These are phyloP conservation scores for Eurytemora carolleeae DNA, from an alignment of 1,140 invertebrate genomes.

Conservation along the genomic window DNA sequence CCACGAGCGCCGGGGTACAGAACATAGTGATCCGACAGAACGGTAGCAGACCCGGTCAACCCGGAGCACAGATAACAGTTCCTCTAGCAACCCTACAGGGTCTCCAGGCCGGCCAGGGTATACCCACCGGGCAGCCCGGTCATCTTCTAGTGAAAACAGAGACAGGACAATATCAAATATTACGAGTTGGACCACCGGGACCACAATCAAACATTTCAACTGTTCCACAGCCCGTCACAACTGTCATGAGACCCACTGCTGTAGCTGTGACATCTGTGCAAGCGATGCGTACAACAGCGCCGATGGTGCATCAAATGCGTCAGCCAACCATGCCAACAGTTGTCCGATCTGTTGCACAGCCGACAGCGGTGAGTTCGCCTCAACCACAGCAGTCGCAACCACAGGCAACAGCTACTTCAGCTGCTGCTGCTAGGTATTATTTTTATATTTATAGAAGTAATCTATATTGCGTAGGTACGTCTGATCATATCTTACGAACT, in stretches of 20 bases:
- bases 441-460: no score
- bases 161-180: conserved; percentile 75
- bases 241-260: no score
- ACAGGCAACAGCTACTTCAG: not conserved
- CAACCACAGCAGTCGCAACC: conserved; percentile 15
- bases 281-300: not conserved
- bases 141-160: conserved; percentile 79
- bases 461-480: no score
- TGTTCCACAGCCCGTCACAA: not conserved
- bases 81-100: conserved; percentile 44
- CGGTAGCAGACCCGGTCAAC: conserved; percentile 1
- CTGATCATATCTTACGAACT: no score
- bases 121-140: conserved; percentile 57
- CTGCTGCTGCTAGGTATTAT: no score
- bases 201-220: not conserved
- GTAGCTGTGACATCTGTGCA: not conserved
- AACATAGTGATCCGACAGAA: conserved; percentile 10
- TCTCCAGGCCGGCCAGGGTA: conserved; percentile 56
- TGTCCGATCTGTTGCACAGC: no score
- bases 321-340: not conserved
- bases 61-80: conserved; percentile 8
- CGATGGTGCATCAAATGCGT: conserved; percentile 11
- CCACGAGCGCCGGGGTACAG: not conserved
- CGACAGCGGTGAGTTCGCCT: no score
- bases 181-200: conserved; percentile 58